These are phyloP conservation scores for Hylaea fasciaria DNA, from an alignment of 2,888 invertebrate species.

Conservation along the genomic window DNA sequence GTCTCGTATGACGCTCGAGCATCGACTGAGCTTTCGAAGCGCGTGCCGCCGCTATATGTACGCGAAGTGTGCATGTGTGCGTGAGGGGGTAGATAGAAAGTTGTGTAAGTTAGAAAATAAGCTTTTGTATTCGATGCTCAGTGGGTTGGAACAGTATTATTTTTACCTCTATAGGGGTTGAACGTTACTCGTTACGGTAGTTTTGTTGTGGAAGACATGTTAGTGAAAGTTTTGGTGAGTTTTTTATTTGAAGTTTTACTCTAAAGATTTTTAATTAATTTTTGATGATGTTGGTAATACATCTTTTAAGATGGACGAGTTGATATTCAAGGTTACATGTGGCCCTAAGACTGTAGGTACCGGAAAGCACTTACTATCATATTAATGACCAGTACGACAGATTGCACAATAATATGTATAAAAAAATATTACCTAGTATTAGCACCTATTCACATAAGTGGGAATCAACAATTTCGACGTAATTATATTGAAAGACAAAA, in stretches of 20 bases:
- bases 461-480: too few relatives aligned
- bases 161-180: slow-evolving; percentile 17
- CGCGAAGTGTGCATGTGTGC: slow-evolving; percentile 4
- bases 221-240: neutral
- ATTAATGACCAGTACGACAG: too few relatives aligned
- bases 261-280: too few relatives aligned
- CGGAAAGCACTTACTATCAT: too few relatives aligned
- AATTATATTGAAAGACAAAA: too few relatives aligned
- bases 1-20: slow-evolving; percentile 28
- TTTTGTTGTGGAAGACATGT: neutral
- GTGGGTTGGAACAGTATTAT: slow-evolving; percentile 21
- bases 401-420: too few relatives aligned
- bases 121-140: slow-evolving; percentile 16
- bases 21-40: slow-evolving; percentile 49
- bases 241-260: neutral
- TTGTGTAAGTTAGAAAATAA: slow-evolving; percentile 16
- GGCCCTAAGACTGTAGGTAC: too few relatives aligned
- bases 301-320: too few relatives aligned
- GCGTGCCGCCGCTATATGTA: slow-evolving; percentile 11
- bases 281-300: too few relatives aligned
- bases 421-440: too few relatives aligned
- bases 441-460: too few relatives aligned
- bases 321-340: too few relatives aligned
- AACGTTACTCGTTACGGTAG: slow-evolving; percentile 2
- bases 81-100: slow-evolving; percentile 16